Evolutionary conservation across 2,797 vertebrate genomes (phyloP), one percentile per base, ranked within the genome.

Genomic region (Brotogeris chrysoptera): DNA sequence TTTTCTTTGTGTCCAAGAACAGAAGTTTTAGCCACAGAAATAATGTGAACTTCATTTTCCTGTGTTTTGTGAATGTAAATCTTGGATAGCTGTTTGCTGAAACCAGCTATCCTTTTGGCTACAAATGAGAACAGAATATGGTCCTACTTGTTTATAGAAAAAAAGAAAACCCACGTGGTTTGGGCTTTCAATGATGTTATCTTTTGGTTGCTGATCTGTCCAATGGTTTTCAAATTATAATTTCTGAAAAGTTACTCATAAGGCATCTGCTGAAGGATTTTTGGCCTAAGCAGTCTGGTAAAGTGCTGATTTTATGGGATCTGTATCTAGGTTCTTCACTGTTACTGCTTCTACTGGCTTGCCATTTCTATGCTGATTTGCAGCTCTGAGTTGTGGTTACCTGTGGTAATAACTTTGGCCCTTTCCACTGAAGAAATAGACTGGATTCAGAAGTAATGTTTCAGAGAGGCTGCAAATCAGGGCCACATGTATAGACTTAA

Each of bases 331-430:
- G 47, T 69, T 82, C 93, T 90, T 72, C 53, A 90, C 63, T 86
- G 44, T 92, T 95, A 80, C 6, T 88, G 59, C 84, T 81, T 90
- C 86, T 79, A 53, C 39, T 80, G 72, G 53, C 69, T 93, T 93
- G 93, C 52, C 5, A 0, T 72, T 95, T 90, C 72, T 90, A 4
- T 94, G 83, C 80, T 93, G 80, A 74, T 96, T 93, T 93, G 89
- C 68, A 94, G 86, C 59, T 91, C 50, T 80, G 89, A 79, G 89
- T 81, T 90, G 85, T 89, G 94, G 83, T 95, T 97, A 96, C 94
- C 95, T 94, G 77, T 65, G 49, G 76, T 87, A 95, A 95, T 83
- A 95, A 94, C 66, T 93, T 93, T 86, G 86, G 61, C 77, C 74
- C 47, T 88, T 92, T 85, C 7, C 79, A 65, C 68, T 78, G 85